Conservation (phyloP, 2,797 vertebrate genomes). For the Pachyuromys duprasi region DNA sequence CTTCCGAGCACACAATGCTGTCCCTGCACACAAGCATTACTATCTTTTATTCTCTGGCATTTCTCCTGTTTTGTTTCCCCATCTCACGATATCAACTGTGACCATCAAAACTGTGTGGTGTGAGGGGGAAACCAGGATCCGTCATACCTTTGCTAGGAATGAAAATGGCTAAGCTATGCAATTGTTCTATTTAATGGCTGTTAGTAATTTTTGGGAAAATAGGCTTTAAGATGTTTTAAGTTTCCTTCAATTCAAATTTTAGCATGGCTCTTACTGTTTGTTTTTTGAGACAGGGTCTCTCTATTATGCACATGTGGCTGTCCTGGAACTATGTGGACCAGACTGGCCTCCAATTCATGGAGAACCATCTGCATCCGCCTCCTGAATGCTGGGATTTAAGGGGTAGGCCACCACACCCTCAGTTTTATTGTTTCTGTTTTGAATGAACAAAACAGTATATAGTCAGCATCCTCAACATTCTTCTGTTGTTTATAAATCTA, state of each 20-base stretch:
- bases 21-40: not conserved
- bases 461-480: not conserved
- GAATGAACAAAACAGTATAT: not conserved
- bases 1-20: not conserved
- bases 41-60: not conserved
- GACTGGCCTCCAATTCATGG: not conserved
- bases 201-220: not conserved
- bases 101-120: not conserved
- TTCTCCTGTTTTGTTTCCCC: not conserved
- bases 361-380: not conserved
- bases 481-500: not conserved
- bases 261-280: not conserved
- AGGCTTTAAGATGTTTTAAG: not conserved
- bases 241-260: not conserved
- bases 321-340: not conserved
- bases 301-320: not conserved
- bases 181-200: not conserved
- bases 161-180: rapidly evolving
- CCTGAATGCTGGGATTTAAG: not conserved
- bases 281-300: no score
- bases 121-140: rapidly evolving
- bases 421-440: not conserved
- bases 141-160: not conserved
- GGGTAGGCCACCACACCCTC: not conserved
- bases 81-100: rapidly evolving